Evolutionary conservation across 2,113 vertebrate species (phyloP), one percentile per base, ranked within the genome.

Genomic region (Malurus melanocephalus): DNA sequence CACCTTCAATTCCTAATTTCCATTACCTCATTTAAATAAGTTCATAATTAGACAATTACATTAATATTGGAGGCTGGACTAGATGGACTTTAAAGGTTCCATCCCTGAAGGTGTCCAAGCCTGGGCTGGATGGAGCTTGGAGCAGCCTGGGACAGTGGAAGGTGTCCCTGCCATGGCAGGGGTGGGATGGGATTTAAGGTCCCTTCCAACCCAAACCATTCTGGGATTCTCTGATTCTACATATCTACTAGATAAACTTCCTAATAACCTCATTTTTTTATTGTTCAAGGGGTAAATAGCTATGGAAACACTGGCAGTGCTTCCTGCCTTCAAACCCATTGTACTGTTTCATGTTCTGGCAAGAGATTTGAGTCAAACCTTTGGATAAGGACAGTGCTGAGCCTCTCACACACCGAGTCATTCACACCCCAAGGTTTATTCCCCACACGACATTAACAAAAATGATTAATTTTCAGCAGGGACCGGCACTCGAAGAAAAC

Each of bases 401-500:
- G 55, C 12, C 51, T 79, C 30, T 56, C 52, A 74, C 32, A 18
- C 56, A 13, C 3, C 5, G 12, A 38, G 28, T 51, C 78, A 59
- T 26, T 78, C 51, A 66, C 57, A 87, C 52, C 18, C 51, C 59
- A 33, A 72, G 18, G 33, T 51, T 43, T 57, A 52, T 18, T 45
- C 30, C 45, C 69, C 65, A 76, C 42, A 7, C 61, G 12, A 79
- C 73, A 76, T 51, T 74, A 40, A 28, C 38, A 75, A 24, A 48
- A 32, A 32, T 32, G 32, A 71, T 13, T 55, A n/a, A 16, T 76
- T 92, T 87, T 81, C 59, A 91, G 48, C 45, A 85, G 67, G 62
- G 73, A 89, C 10, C 71, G 80, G 52, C 52, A 66, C 35, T 73
- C 42, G 45, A 78, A 62, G 40, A 92, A 90, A 91, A 64, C 2